Conservation (phyloP, 2,888 invertebrate genomes). For the Amphipoea oculea region DNA sequence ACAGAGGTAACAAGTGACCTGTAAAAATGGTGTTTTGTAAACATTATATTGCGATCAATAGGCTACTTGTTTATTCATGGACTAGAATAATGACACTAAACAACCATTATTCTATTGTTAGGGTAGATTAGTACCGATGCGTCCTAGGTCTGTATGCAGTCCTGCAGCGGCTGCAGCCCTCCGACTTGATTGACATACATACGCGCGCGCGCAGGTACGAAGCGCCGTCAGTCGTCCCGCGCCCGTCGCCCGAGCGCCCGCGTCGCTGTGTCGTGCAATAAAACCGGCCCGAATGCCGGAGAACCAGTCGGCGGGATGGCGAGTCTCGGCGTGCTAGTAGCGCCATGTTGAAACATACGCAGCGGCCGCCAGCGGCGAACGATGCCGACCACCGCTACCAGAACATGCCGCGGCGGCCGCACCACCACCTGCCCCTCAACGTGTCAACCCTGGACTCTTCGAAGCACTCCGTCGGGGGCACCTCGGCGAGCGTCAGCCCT, state of each 20-base stretch:
- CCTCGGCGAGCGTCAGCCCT: slow-evolving; percentile 90
- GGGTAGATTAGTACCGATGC: slow-evolving; percentile 70
- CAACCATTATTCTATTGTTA: slow-evolving; percentile 74
- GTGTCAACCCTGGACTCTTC: slow-evolving; percentile 92
- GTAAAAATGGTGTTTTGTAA: slow-evolving; percentile 57
- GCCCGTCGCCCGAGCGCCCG: slow-evolving; percentile 78
- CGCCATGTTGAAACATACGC: slow-evolving; percentile 94
- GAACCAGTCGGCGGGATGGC: slow-evolving; percentile 87
- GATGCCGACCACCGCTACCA: slow-evolving; percentile 90
- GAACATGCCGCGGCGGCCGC: slow-evolving; percentile 91
- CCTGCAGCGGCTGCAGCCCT: slow-evolving; percentile 68
- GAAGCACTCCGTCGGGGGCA: slow-evolving; percentile 91
- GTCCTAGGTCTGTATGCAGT: slow-evolving; percentile 59
- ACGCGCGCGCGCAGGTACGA: slow-evolving; percentile 77
- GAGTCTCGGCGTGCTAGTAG: slow-evolving; percentile 82
- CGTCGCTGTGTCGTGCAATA: slow-evolving; percentile 66
- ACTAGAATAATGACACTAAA: slow-evolving; percentile 38
- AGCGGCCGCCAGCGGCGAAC: slow-evolving; percentile 89
- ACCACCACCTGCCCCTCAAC: slow-evolving; percentile 92
- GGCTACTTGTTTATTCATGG: slow-evolving; percentile 54
- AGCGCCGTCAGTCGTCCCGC: slow-evolving; percentile 78
- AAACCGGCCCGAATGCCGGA: slow-evolving; percentile 83
- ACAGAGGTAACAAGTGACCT: slow-evolving; percentile 29
- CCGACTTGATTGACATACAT: slow-evolving; percentile 83
- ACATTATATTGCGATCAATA: slow-evolving; percentile 44